Evolutionary conservation across 1,140 invertebrate species (phyloP).

Genomic region (Augochlora pura): DNA sequence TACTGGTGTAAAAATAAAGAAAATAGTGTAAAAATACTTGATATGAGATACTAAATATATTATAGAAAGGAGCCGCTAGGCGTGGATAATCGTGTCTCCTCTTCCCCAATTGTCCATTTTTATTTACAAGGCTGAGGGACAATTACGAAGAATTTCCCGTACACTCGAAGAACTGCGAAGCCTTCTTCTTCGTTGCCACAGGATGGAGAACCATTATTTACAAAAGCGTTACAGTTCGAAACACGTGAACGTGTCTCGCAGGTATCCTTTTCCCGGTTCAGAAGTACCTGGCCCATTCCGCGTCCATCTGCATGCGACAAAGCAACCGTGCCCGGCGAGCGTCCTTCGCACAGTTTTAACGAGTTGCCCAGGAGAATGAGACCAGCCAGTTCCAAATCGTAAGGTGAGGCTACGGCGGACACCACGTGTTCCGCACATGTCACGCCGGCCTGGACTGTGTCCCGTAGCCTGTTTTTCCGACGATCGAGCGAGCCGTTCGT

Average conservation of each 20-base stretch:
- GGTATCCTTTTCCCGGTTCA: neutral
- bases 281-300: neutral
- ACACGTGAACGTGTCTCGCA: neutral
- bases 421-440: conserved; percentile 52
- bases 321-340: neutral
- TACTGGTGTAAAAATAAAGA: too few relatives aligned
- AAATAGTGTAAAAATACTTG: too few relatives aligned
- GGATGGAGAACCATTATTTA: too few relatives aligned
- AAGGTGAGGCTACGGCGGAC: conserved; percentile 6
- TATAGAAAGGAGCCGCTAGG: too few relatives aligned
- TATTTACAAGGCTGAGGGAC: too few relatives aligned
- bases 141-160: too few relatives aligned
- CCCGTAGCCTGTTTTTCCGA: conserved; percentile 3
- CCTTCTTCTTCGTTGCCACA: too few relatives aligned
- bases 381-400: neutral
- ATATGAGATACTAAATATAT: too few relatives aligned
- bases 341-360: neutral
- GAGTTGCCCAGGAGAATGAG: neutral
- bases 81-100: too few relatives aligned
- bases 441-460: neutral
- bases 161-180: too few relatives aligned
- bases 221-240: too few relatives aligned
- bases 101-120: too few relatives aligned
- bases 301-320: neutral
- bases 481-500: neutral